Evolutionary conservation across 2,113 vertebrate genomes (phyloP).

Genomic region (Ammodytes marinus): DNA sequence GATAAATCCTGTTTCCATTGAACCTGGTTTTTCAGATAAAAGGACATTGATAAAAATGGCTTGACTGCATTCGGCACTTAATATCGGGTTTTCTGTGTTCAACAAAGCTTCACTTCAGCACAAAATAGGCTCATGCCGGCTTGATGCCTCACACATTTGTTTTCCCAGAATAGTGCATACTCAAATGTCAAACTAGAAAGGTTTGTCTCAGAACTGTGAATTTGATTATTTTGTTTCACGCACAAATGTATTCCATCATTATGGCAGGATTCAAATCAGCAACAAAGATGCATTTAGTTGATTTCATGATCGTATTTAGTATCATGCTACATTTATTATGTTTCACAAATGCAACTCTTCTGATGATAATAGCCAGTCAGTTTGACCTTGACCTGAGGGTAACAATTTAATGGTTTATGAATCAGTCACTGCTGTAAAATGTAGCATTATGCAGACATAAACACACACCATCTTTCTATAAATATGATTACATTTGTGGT

Average conservation of each 20-base stretch:
- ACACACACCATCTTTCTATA: neutral
- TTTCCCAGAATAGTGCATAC: neutral
- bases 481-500: constrained; percentile 15
- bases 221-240: neutral
- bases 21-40: neutral
- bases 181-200: constrained; percentile 17
- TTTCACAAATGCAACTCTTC: neutral
- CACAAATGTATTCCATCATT: neutral
- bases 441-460: neutral
- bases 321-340: neutral
- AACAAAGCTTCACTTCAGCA: constrained; percentile 6
- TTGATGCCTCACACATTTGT: neutral
- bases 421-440: neutral
- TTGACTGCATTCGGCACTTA: neutral
- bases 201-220: neutral
- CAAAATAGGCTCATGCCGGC: neutral
- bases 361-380: neutral
- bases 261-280: neutral
- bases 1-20: neutral
- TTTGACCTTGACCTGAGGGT: neutral
- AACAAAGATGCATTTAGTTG: neutral
- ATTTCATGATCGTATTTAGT: neutral
- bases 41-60: neutral
- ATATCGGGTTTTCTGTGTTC: neutral
- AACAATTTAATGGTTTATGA: neutral